Conservation (phyloP, 2,888 invertebrate species). For the Heteromurus nitidus region DNA sequence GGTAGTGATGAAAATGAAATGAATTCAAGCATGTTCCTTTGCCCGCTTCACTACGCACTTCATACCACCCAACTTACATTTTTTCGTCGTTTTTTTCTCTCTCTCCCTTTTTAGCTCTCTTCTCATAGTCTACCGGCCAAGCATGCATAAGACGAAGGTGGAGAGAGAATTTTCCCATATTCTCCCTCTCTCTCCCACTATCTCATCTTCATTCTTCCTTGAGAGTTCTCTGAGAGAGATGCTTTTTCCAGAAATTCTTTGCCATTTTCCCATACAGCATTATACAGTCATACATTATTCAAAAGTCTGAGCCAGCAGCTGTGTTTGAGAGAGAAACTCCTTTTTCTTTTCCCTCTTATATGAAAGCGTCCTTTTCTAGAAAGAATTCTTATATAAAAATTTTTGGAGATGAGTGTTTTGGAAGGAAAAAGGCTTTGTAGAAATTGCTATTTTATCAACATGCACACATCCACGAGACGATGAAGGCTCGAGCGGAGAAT, state of each 20-base stretch:
- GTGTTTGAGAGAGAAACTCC: not conserved
- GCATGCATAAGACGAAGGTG: too few relatives aligned
- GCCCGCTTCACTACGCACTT: slow-evolving; percentile 17
- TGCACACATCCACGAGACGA: not conserved
- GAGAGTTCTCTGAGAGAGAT: not conserved
- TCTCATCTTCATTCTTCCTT: slow-evolving; percentile 49
- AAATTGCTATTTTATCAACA: slow-evolving; percentile 48
- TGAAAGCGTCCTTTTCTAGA: slow-evolving; percentile 17
- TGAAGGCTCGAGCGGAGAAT: not conserved
- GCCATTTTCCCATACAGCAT: slow-evolving; percentile 56
- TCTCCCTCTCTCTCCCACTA: not conserved
- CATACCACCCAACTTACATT: not conserved
- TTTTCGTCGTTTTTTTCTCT: not conserved
- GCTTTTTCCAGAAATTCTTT: slow-evolving; percentile 43
- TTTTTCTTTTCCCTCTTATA: slow-evolving; percentile 15
- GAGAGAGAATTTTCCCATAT: not conserved
- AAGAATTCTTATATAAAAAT: slow-evolving; percentile 22
- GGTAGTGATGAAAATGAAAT: slow-evolving; percentile 36
- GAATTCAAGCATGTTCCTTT: slow-evolving; percentile 53
- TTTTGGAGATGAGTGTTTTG: slow-evolving; percentile 19
- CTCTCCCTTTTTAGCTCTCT: too few relatives aligned
- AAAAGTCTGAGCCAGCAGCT: slow-evolving; percentile 41
- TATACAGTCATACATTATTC: slow-evolving; percentile 59
- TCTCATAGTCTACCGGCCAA: too few relatives aligned
- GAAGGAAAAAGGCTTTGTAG: slow-evolving; percentile 18